Percentiles rank a stretch among this genome's conserved stretches.
These are phyloP conservation scores for Pomatorhinus ruficollis DNA, from an alignment of 2,113 vertebrate genomes.

Conservation along the genomic window DNA sequence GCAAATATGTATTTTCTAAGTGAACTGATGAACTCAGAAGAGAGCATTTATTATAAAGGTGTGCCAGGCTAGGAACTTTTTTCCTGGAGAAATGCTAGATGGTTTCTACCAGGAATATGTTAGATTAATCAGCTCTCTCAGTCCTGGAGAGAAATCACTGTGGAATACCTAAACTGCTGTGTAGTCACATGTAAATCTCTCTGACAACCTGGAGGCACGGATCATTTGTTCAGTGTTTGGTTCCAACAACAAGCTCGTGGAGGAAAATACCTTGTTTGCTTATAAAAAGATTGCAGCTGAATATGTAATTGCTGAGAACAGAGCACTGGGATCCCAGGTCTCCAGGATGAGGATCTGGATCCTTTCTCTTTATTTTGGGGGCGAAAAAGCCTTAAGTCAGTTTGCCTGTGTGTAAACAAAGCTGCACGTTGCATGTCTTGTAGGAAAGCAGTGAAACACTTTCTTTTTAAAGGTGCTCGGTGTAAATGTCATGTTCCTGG, in stretches of 20 bases:
- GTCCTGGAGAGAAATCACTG: not conserved
- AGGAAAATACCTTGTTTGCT: slow-evolving; percentile 21
- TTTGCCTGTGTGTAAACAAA: not conserved
- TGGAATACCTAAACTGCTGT: slow-evolving; percentile 8
- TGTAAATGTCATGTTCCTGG: slow-evolving; percentile 30
- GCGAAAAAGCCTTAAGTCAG: not conserved
- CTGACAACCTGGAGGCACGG: slow-evolving; percentile 27
- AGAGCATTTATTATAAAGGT: not conserved
- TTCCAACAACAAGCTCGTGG: not conserved
- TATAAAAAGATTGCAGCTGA: not conserved
- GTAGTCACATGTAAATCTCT: slow-evolving; percentile 42
- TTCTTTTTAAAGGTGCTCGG: not conserved
- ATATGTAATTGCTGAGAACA: not conserved
- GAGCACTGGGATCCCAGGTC: not conserved
- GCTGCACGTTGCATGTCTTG: not conserved
- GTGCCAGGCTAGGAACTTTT: not conserved
- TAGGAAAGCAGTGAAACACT: not conserved
- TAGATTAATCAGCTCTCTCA: not conserved
- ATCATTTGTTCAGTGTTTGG: not conserved
- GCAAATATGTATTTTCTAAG: not conserved
- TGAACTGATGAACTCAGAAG: not conserved
- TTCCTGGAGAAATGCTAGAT: not conserved
- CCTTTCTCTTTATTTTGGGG: not conserved
- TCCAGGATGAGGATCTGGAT: not conserved
- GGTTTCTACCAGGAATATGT: not conserved